A percentile compares a stretch with the other conserved stretches of the same genome.
These are phyloP conservation scores for Acanthurus lineatus DNA, from an alignment of 2,797 vertebrate genomes.

Conservation along the genomic window DNA sequence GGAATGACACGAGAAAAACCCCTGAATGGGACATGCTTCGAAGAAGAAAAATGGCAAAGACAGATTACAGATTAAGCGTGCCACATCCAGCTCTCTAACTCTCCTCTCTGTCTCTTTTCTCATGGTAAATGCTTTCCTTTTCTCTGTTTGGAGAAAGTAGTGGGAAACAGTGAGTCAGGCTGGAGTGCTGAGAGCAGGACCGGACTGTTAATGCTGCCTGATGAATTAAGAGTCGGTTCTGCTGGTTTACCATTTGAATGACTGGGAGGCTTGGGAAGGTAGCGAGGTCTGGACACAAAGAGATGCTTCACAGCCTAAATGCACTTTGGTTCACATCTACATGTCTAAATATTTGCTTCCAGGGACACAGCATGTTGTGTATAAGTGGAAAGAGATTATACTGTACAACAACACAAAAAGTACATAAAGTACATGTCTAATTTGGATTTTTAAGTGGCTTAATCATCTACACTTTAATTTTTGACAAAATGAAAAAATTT, in stretches of 20 bases:
- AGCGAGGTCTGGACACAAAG: slow-evolving; percentile 77
- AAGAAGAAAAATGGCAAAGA: slow-evolving; percentile 74
- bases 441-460: slow-evolving; percentile 9
- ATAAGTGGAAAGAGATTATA: slow-evolving; percentile 52
- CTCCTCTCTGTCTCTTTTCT: slow-evolving; percentile 79
- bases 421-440: neutral
- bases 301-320: slow-evolving; percentile 73
- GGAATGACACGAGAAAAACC: slow-evolving; percentile 20
- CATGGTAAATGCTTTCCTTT: slow-evolving; percentile 80
- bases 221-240: slow-evolving; percentile 82
- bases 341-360: slow-evolving; percentile 85
- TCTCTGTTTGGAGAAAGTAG: slow-evolving; percentile 82
- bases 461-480: neutral
- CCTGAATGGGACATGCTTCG: slow-evolving; percentile 60
- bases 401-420: slow-evolving; percentile 35
- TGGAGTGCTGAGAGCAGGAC: slow-evolving; percentile 81
- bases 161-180: slow-evolving; percentile 87
- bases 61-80: slow-evolving; percentile 84
- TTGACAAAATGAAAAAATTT: too few species aligned
- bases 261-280: slow-evolving; percentile 84
- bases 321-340: slow-evolving; percentile 76
- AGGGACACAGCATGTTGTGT: slow-evolving; percentile 67
- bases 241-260: slow-evolving; percentile 85
- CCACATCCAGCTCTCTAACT: slow-evolving; percentile 76
- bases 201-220: slow-evolving; percentile 84